A percentile compares a stretch with the other conserved stretches of the same genome.
phyloP scores from a whole-genome alignment of 2,113 vertebrate species.

The Ornithorhynchus anatinus region DNA sequence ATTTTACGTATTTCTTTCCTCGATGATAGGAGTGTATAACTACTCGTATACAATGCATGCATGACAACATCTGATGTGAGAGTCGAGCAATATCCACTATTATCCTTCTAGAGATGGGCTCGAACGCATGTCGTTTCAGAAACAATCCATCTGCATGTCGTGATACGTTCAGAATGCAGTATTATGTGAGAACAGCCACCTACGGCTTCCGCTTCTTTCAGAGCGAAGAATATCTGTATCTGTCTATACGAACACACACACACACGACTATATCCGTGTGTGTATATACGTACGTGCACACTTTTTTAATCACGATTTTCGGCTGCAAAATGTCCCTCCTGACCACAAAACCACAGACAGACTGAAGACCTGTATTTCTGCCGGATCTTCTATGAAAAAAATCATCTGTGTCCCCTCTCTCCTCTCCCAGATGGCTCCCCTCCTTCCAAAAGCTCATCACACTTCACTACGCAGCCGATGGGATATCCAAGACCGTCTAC shows the following conservation, averaged over 20 bases:
- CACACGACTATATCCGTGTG: too few species aligned
- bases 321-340: conserved; percentile 20
- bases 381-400: conserved; percentile 59
- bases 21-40: conserved; percentile 23
- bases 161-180: conserved; percentile 62
- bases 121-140: conserved; percentile 42
- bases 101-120: conserved; percentile 57
- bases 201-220: conserved; percentile 29
- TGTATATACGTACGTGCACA: conserved; percentile 35
- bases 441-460: conserved; percentile 26
- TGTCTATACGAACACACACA: too few species aligned
- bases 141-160: conserved; percentile 35
- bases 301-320: conserved; percentile 32
- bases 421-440: conserved; percentile 15
- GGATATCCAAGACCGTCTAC: conserved; percentile 37
- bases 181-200: conserved; percentile 51
- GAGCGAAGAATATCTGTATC: too few species aligned
- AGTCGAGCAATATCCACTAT: conserved; percentile 17
- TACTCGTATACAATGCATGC: conserved; percentile 28
- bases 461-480: conserved; percentile 48
- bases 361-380: conserved; percentile 47
- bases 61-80: conserved; percentile 3
- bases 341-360: conserved; percentile 40
- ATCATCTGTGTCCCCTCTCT: conserved; percentile 55
- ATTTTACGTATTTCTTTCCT: conserved; percentile 24